Conservation (phyloP, 2,797 vertebrate species). For the Protosalanx chinensis region DNA sequence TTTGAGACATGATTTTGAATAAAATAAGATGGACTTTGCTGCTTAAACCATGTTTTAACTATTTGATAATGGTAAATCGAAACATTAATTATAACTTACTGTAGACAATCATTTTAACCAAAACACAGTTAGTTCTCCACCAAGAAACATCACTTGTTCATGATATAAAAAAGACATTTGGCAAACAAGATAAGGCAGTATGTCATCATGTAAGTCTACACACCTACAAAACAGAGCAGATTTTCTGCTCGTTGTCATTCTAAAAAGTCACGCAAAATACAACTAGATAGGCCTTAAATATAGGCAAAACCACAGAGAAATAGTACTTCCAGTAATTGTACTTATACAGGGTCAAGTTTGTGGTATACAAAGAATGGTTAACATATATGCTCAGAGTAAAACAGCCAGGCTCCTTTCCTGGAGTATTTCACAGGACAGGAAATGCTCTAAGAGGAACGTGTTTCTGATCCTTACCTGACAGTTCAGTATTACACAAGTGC, state of each 20-base stretch:
- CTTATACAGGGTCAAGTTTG: not conserved
- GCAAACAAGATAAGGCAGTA: slow-evolving; percentile 65
- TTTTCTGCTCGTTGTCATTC: slow-evolving; percentile 51
- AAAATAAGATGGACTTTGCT: slow-evolving; percentile 14
- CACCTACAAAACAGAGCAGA: slow-evolving; percentile 51
- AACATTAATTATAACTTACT: slow-evolving; percentile 33
- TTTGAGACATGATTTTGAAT: slow-evolving; percentile 52
- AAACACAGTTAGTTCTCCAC: slow-evolving; percentile 25
- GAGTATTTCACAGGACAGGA: not conserved
- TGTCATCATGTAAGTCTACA: slow-evolving; percentile 23
- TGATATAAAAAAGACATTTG: slow-evolving; percentile 62
- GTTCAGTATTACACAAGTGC: slow-evolving; percentile 43
- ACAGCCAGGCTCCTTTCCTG: not conserved
- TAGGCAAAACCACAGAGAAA: slow-evolving; percentile 32
- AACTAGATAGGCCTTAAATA: slow-evolving; percentile 30
- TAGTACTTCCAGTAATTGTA: slow-evolving; percentile 10
- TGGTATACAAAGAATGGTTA: not conserved
- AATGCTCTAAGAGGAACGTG: too few species aligned
- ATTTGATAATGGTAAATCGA: too few species aligned
- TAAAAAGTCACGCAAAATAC: slow-evolving; percentile 8
- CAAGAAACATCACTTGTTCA: slow-evolving; percentile 39
- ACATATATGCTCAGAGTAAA: not conserved
- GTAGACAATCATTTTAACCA: slow-evolving; percentile 12
- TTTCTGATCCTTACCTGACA: not conserved
- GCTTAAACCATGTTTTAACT: not conserved